Percentiles rank a stretch among this genome's conserved stretches.
These are phyloP conservation scores for Uloborus plumipes DNA, from an alignment of 2,888 invertebrate genomes.

Conservation along the genomic window DNA sequence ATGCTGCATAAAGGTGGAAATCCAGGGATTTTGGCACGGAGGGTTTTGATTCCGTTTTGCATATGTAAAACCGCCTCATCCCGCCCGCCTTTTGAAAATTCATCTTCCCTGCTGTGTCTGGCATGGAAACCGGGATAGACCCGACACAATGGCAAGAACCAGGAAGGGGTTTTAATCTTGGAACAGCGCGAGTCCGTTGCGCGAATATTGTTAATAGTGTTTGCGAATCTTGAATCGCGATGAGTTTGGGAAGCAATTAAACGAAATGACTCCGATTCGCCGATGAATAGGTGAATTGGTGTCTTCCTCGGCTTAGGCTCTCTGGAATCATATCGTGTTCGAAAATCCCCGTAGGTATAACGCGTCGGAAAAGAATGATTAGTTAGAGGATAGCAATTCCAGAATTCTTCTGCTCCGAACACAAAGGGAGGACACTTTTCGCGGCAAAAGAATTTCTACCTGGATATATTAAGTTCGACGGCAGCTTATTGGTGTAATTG, in stretches of 20 bases:
- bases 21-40: constrained; percentile 34
- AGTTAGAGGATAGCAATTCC: constrained; percentile 27
- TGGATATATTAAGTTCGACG: constrained; percentile 4
- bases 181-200: constrained; percentile 21
- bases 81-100: constrained; percentile 16
- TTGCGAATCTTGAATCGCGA: constrained; percentile 58
- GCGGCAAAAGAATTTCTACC: constrained; percentile 35
- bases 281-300: constrained; percentile 21
- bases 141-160: constrained; percentile 18
- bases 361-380: constrained; percentile 45
- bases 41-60: constrained; percentile 52
- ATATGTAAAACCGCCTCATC: constrained; percentile 53
- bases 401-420: constrained; percentile 50
- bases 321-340: constrained; percentile 33
- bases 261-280: constrained; percentile 50
- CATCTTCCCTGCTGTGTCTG: constrained; percentile 37
- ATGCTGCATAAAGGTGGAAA: constrained; percentile 15
- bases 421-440: constrained; percentile 22
- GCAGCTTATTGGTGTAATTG: constrained; percentile 41
- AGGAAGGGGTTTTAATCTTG: constrained; percentile 54
- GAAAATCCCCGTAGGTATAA: constrained; percentile 19
- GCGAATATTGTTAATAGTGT: constrained; percentile 62
- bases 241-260: constrained; percentile 62
- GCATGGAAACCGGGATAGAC: constrained; percentile 12
- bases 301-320: neutral